These are phyloP conservation scores for Bujurquina vittata DNA, from an alignment of 2,113 vertebrate genomes.

Conservation along the genomic window DNA sequence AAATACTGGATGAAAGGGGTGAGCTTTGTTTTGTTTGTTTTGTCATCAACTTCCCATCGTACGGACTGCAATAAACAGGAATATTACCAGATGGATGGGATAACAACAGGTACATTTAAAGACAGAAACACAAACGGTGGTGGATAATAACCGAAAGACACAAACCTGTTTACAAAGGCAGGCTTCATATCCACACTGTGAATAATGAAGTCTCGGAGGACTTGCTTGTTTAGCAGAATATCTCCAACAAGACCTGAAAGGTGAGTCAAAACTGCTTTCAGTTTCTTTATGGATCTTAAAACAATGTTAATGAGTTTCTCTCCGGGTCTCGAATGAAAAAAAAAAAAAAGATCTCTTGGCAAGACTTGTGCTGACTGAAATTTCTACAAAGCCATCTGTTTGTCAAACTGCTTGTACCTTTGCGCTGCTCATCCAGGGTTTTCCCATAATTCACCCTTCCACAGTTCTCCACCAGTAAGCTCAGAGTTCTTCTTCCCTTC, in stretches of 20 bases:
- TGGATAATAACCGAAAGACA: constrained; percentile 42
- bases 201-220: constrained; percentile 68
- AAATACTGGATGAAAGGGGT: background rate
- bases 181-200: constrained; percentile 74
- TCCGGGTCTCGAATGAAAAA: background rate
- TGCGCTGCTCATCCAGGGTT: constrained; percentile 86
- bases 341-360: background rate
- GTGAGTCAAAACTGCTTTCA: constrained; percentile 34
- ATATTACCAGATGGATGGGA: constrained; percentile 36
- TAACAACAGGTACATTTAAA: constrained; percentile 36
- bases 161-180: constrained; percentile 73
- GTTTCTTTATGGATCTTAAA: constrained; percentile 2
- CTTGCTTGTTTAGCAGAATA: constrained; percentile 63
- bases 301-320: constrained; percentile 19
- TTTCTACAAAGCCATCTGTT: constrained; percentile 12
- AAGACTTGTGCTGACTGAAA: background rate
- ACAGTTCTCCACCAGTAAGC: constrained; percentile 89
- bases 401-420: constrained; percentile 80
- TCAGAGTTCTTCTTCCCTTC: constrained; percentile 85
- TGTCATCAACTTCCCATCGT: constrained; percentile 12
- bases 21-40: constrained; percentile 10
- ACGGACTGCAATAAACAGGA: constrained; percentile 22
- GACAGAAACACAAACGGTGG: constrained; percentile 41
- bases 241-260: constrained; percentile 74
- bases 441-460: constrained; percentile 89